Evolutionary conservation across 2,888 invertebrate genomes (phyloP), one percentile per base, ranked within the genome.

Genomic region (Atethmia centrago): DNA sequence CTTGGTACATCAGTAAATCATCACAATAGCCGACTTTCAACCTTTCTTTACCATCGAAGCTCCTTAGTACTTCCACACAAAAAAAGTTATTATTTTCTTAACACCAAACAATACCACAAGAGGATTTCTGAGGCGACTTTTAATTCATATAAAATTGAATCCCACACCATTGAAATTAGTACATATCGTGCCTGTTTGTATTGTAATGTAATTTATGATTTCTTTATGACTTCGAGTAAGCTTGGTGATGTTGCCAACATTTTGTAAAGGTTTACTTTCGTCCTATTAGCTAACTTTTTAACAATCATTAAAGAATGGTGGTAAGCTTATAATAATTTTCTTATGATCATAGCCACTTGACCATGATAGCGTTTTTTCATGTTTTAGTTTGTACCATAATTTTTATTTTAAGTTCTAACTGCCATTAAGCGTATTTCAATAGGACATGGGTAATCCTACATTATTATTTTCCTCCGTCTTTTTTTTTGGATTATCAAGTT

Each of bases 111-210:
- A 91, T 89, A 83, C 82, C 81, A 82, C 73, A 85, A 87, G 85
- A 85, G 82, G 75, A 73, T 74, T 74, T 74, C 71, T 73, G 82
- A 83, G 80, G 79, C 66, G 84, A 85, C 84, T 85, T 89, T 90
- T 88, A 90, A 91, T 90, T 91, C 90, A 87, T 90, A 90, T 88
- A 90, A 90, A 91, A 91, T 92, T 91, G 91, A 91, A 91, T 88
- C 89, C 87, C 85, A 86, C 86, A 85, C 90, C 89, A 91, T 92
- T 92, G 89, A 91, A 92, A 92, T 93, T 91, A 92, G 92, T 88
- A 87, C 90, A 87, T 88, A 88, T 86, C 83, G 86, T 88, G 82
- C 80, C 83, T 88, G 86, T 88, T 85, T 85, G 88, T 88, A 90
- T 90, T 91, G 90, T 91, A 67, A 82, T 88, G 85, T 90, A 86